Conservation (phyloP, 2,797 vertebrate genomes). For the Netta rufina region DNA sequence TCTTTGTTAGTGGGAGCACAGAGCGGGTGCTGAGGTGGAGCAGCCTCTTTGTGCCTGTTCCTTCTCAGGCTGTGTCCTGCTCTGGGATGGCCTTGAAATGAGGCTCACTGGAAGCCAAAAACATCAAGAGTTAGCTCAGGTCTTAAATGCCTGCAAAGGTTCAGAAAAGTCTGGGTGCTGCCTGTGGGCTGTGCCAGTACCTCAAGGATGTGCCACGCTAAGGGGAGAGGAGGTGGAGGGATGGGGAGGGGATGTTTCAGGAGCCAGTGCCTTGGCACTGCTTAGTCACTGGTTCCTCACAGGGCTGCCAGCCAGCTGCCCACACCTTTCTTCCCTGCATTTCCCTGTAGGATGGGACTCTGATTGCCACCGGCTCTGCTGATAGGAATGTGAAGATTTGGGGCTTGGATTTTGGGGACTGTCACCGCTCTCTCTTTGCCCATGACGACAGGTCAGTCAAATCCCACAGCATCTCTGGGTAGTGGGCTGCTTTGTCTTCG, state of each 20-base stretch:
- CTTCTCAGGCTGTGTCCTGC: background rate
- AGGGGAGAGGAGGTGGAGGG: background rate
- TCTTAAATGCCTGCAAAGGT: background rate
- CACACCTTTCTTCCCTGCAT: background rate
- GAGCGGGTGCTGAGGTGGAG: background rate
- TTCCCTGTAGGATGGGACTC: conserved; percentile 83
- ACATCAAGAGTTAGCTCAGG: background rate
- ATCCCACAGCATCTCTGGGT: background rate
- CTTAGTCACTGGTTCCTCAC: background rate
- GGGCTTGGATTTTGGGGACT: conserved; percentile 98
- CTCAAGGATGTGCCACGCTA: background rate
- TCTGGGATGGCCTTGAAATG: background rate
- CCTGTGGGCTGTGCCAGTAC: background rate
- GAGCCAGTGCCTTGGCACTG: background rate
- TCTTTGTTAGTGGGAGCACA: background rate
- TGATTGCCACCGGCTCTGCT: conserved; percentile 95
- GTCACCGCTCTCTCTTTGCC: conserved; percentile 96
- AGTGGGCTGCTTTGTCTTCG: background rate
- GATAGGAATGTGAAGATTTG: conserved; percentile 98
- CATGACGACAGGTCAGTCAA: conserved; percentile 94
- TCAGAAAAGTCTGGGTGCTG: background rate
- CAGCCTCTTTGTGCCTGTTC: background rate
- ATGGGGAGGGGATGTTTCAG: background rate
- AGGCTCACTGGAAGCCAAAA: background rate
- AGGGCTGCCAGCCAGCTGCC: background rate